Percentiles rank a stretch among this genome's conserved stretches.
Evolutionary conservation across 1,140 invertebrate genomes (phyloP).

Genomic region (Drosophila pseudoananassae): DNA sequence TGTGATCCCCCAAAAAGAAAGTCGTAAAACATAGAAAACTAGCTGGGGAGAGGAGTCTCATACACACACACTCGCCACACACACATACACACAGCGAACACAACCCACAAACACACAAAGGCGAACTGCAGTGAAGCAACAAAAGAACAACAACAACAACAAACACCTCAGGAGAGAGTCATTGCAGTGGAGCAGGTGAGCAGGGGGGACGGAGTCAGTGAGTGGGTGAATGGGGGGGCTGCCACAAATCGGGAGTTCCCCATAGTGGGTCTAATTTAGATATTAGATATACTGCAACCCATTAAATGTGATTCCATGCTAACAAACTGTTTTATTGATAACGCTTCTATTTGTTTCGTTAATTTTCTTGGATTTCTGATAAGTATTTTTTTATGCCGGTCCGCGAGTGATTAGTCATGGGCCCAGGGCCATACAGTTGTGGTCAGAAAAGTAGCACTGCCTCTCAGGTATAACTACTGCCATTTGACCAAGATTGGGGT

Average conservation of each 20-base stretch:
- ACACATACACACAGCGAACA: conserved; percentile 24
- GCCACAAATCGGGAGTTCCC: conserved; percentile 1
- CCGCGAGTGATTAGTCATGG: conserved; percentile 3
- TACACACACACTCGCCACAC: conserved; percentile 22
- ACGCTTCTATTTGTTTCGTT: background rate
- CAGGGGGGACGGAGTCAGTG: conserved; percentile 7
- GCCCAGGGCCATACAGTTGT: background rate
- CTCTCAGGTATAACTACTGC: background rate
- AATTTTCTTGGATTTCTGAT: conserved; percentile 14
- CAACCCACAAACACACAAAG: conserved; percentile 42
- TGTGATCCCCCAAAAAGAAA: conserved; percentile 77
- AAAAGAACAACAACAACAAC: conserved; percentile 47
- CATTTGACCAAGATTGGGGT: too few relatives aligned
- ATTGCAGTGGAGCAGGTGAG: conserved; percentile 74
- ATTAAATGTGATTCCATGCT: conserved; percentile 11
- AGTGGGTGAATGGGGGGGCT: conserved; percentile 16
- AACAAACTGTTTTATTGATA: conserved; percentile 6
- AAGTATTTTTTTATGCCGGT: conserved; percentile 9
- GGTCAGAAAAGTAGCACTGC: background rate
- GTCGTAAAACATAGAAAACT: conserved; percentile 76
- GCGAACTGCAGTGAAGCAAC: conserved; percentile 52
- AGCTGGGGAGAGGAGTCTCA: conserved; percentile 66
- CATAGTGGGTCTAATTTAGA: background rate
- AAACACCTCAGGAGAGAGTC: conserved; percentile 38
- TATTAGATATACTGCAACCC: conserved; percentile 1